Evolutionary conservation across 2,113 vertebrate genomes (phyloP).

Genomic region (Oncorhynchus kisutch): DNA sequence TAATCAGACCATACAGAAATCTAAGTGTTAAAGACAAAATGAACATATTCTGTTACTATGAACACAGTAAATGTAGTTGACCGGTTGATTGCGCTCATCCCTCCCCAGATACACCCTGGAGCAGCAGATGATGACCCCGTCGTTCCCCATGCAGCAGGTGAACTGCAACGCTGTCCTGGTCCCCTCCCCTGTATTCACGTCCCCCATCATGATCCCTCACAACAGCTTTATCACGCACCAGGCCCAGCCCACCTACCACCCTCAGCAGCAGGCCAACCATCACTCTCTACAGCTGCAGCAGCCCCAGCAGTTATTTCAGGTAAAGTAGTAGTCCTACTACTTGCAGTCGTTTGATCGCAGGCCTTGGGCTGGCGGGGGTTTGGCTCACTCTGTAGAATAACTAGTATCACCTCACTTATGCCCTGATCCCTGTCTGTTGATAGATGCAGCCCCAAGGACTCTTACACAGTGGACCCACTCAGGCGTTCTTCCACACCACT

Average conservation of each 20-base stretch:
- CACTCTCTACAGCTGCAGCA: slow-evolving; percentile 71
- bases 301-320: slow-evolving; percentile 80
- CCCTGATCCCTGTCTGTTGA: slow-evolving; percentile 9
- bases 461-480: slow-evolving; percentile 58
- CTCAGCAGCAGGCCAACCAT: slow-evolving; percentile 67
- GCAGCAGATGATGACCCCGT: slow-evolving; percentile 70
- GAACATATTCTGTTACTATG: no score
- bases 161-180: slow-evolving; percentile 68
- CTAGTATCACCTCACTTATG: slow-evolving; percentile 3
- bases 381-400: neutral
- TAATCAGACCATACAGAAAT: no score
- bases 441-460: slow-evolving; percentile 79
- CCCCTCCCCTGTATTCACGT: slow-evolving; percentile 70
- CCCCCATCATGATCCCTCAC: slow-evolving; percentile 76
- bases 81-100: neutral
- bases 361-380: neutral
- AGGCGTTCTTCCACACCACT: slow-evolving; percentile 70
- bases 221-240: slow-evolving; percentile 69
- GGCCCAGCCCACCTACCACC: slow-evolving; percentile 65
- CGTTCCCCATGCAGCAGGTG: slow-evolving; percentile 69
- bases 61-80: slow-evolving; percentile 15
- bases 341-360: neutral
- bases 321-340: slow-evolving; percentile 33
- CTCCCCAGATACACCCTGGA: slow-evolving; percentile 76
- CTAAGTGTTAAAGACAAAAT: no score